Evolutionary conservation across 1,140 invertebrate species (phyloP).

Genomic region (Sogatella furcifera): DNA sequence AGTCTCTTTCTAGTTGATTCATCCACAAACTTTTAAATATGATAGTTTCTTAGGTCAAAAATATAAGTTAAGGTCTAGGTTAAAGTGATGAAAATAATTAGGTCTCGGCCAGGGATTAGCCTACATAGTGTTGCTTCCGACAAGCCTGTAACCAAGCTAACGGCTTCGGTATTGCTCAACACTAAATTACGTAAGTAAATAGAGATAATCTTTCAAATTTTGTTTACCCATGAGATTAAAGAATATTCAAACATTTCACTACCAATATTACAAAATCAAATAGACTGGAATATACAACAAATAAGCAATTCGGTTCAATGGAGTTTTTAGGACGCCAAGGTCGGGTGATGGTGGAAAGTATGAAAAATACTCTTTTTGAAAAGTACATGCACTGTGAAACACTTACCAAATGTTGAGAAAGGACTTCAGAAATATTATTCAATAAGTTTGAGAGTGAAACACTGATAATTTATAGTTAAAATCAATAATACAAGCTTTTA

Average conservation of each 20-base stretch:
- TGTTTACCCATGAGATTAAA: no score
- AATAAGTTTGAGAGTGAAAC: not conserved
- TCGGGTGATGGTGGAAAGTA: not conserved
- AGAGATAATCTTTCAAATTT: no score
- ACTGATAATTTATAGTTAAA: not conserved
- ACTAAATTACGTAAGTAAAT: not conserved
- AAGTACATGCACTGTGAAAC: not conserved
- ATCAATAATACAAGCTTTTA: not conserved
- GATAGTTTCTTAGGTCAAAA: no score
- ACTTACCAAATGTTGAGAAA: not conserved
- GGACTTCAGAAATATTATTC: not conserved
- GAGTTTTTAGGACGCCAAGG: not conserved
- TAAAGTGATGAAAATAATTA: not conserved
- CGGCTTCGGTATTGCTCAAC: not conserved
- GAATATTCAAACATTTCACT: no score
- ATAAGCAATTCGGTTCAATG: not conserved
- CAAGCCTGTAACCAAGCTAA: not conserved
- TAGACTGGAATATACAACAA: no score
- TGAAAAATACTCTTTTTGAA: not conserved
- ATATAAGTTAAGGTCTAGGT: not conserved
- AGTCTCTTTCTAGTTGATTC: no score
- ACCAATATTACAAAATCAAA: no score
- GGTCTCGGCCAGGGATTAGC: not conserved
- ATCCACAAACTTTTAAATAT: no score
- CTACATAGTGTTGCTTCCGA: constrained; percentile 1